These are phyloP conservation scores for Ommatoiulus sabulosus DNA, from an alignment of 2,888 invertebrate species.

Conservation along the genomic window DNA sequence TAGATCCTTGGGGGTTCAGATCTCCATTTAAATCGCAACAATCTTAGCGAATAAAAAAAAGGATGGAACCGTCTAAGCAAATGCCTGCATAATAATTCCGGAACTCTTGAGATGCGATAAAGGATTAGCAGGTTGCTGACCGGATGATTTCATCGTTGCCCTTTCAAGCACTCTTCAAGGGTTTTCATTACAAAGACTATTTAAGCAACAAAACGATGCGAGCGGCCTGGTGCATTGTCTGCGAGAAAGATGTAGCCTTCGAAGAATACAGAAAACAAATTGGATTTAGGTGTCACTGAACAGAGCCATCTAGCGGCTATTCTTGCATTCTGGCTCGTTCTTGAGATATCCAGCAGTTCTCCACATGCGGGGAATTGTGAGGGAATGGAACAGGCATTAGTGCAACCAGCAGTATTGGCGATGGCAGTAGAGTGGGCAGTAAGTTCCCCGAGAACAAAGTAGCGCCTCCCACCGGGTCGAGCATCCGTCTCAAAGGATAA, in stretches of 20 bases:
- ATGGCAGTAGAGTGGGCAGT: too few relatives aligned
- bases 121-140: slow-evolving; percentile 40
- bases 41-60: background rate
- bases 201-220: background rate
- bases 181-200: background rate
- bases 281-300: background rate
- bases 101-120: background rate
- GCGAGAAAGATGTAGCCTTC: too few relatives aligned
- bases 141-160: background rate
- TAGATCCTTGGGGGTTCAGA: background rate
- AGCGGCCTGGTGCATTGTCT: background rate
- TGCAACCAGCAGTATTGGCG: too few relatives aligned
- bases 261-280: background rate
- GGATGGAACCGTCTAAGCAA: background rate
- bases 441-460: too few relatives aligned
- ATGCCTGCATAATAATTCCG: slow-evolving; percentile 35
- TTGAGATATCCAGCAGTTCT: too few relatives aligned
- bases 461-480: too few relatives aligned
- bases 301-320: too few relatives aligned
- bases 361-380: too few relatives aligned
- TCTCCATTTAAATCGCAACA: background rate
- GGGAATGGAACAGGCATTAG: too few relatives aligned
- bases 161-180: slow-evolving; percentile 8
- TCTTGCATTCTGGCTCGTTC: too few relatives aligned
- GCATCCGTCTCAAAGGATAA: too few relatives aligned